A percentile compares a stretch with the other conserved stretches of the same genome.
Evolutionary conservation across 2,113 vertebrate species (phyloP).

Genomic region (Brachypodius melanocephalos): DNA sequence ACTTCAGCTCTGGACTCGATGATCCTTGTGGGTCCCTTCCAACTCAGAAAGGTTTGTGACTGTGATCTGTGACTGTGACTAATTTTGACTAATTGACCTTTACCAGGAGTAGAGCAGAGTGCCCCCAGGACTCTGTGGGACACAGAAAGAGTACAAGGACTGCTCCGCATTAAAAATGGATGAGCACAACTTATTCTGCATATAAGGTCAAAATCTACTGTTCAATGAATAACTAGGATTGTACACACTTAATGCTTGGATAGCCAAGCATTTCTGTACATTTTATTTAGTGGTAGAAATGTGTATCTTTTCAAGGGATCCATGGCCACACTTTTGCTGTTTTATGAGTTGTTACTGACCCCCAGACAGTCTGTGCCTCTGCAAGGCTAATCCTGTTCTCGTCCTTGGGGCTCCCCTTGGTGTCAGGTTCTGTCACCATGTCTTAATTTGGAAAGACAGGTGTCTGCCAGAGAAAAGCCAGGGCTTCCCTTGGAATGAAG

Average conservation of each 20-base stretch:
- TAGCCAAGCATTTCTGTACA: background rate
- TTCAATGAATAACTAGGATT: background rate
- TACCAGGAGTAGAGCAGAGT: background rate
- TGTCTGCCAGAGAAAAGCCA: too few relatives aligned
- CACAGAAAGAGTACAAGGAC: background rate
- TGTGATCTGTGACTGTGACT: background rate
- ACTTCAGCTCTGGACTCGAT: background rate
- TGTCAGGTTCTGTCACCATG: background rate
- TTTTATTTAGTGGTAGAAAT: background rate
- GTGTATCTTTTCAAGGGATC: background rate
- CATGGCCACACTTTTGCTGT: background rate
- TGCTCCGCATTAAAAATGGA: background rate
- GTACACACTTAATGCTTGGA: background rate
- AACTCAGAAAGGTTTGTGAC: background rate
- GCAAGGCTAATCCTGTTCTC: background rate
- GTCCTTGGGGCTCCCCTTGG: fast-evolving
- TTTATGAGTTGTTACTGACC: background rate
- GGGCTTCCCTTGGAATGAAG: too few relatives aligned
- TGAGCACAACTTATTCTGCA: background rate
- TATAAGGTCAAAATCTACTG: background rate
- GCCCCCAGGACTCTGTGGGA: background rate
- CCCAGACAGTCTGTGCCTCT: background rate
- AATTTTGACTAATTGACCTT: slow-evolving; percentile 12
- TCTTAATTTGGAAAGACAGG: too few relatives aligned
- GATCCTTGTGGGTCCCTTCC: background rate